Base-by-base conservation (phyloP, 2,797 vertebrate species). In the Natrix natrix region DNA sequence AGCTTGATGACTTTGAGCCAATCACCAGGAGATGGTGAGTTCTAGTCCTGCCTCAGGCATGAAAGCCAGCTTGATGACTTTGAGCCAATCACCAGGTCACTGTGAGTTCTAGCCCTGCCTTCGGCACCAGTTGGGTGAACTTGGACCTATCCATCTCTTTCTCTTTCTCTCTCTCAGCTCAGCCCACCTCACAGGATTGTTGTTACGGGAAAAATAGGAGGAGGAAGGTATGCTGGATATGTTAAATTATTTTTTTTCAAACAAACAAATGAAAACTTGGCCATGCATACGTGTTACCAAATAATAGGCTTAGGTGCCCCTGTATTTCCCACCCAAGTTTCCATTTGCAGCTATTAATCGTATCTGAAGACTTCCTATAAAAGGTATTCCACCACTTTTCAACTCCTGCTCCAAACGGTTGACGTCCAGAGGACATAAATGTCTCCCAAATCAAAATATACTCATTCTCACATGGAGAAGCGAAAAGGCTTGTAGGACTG, bases 391-490 rank as follows among this genome's bases (percentile, higher is more conserved):
- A 66, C 95, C 93, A 93, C 90, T 96, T 94, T 91, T 61, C 91
- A 74, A 94, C 94, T 95, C 95, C 92, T 90, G 52, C 88, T 95
- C 95, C 60, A 94, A 95, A 90, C 86, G 95, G 12, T 93, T 91
- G 59, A 91, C 83, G 93, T 93, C 95, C 91, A 54, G n/a, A 89
- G 90, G 90, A 89, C 90, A 93, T 94, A 93, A 93, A 83, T 93
- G 95, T 94, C 63, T 96, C 93, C 93, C 92, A 96, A 96, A 97
- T 97, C 95, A 96, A 96, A 96, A 95, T 93, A 93, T 13, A 90
- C 91, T 92, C 92, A 43, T 87, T 59, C 22, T 89, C 59, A 17
- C 24, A 2, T 66, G 16, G 3, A 83, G 69, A 10, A 43, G 94
- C 61, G 69, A 90, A 91, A 94, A 94, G 94, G 59, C 93, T 87